Evolutionary conservation across 1,140 invertebrate species (phyloP).

Genomic region (Macrobrachium rosenbergii): DNA sequence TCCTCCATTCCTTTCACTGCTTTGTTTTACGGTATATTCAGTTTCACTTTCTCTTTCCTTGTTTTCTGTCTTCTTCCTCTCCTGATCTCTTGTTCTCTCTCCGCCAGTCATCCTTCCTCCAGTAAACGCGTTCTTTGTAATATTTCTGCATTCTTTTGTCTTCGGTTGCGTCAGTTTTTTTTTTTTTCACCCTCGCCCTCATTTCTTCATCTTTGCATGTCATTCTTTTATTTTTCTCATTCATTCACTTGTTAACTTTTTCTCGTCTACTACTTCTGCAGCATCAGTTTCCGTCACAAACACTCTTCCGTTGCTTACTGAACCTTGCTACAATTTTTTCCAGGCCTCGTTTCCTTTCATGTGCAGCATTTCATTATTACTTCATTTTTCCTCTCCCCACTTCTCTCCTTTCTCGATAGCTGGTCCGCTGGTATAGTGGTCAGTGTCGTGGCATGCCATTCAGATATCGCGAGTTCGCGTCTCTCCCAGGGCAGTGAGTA

Average conservation of each 20-base stretch:
- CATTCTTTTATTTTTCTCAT: no score
- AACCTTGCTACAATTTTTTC: background rate
- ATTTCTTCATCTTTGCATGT: background rate
- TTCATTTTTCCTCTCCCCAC: background rate
- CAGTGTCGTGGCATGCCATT: no score
- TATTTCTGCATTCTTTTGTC: background rate
- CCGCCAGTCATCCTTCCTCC: background rate
- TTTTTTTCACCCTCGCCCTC: background rate
- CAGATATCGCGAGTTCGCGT: no score
- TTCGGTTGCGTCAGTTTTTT: no score
- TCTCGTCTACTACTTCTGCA: background rate
- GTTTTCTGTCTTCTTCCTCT: background rate
- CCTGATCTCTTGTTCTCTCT: background rate
- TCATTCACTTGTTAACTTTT: background rate
- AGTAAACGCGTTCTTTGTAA: no score
- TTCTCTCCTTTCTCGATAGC: background rate
- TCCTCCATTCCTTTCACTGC: no score
- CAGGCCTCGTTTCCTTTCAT: background rate
- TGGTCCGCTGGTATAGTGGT: no score
- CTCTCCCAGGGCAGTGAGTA: no score
- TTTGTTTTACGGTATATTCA: no score
- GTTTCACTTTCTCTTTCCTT: background rate
- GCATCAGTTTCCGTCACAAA: background rate
- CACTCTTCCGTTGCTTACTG: background rate
- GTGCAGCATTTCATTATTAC: background rate